A percentile compares a stretch with the other conserved stretches of the same genome.
These are phyloP conservation scores for Eremophila alpestris DNA, from an alignment of 2,797 vertebrate genomes.

Conservation along the genomic window DNA sequence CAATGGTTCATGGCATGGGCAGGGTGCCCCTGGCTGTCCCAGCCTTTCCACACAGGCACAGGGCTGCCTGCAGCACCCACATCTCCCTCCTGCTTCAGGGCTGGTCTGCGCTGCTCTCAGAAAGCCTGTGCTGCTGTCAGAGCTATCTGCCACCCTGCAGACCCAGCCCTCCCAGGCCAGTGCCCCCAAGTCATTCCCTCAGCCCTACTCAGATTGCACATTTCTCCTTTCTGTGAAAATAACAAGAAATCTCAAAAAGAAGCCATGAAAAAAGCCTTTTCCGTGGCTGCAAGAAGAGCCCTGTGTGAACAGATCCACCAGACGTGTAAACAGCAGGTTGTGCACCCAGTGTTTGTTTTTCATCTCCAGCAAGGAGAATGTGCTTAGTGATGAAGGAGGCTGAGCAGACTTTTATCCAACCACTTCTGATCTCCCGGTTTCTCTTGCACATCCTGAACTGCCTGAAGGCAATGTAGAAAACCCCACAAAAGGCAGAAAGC, in stretches of 20 bases:
- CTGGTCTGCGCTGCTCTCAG: background rate
- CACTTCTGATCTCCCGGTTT: background rate
- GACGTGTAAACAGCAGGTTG: background rate
- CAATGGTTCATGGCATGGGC: rapidly evolving
- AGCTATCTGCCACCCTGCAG: rapidly evolving
- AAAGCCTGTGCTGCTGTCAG: background rate
- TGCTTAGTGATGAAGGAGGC: background rate
- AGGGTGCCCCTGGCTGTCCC: background rate
- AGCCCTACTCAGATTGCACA: background rate
- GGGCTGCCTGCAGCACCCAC: background rate
- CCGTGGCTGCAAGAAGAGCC: background rate
- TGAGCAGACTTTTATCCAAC: constrained; percentile 1
- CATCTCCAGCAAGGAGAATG: background rate
- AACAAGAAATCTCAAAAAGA: background rate
- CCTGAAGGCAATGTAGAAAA: constrained; percentile 33
- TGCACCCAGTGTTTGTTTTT: constrained; percentile 16
- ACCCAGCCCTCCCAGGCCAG: background rate
- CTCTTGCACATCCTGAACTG: background rate
- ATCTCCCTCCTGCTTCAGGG: background rate
- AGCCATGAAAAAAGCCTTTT: background rate
- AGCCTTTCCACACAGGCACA: background rate
- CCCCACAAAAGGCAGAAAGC: background rate
- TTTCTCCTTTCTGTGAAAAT: background rate
- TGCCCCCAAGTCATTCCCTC: background rate
- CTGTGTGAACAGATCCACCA: background rate